A percentile compares a stretch with the other conserved stretches of the same genome.
phyloP scores from a whole-genome alignment of 2,888 invertebrate genomes.

The Aspidiotus destructor region DNA sequence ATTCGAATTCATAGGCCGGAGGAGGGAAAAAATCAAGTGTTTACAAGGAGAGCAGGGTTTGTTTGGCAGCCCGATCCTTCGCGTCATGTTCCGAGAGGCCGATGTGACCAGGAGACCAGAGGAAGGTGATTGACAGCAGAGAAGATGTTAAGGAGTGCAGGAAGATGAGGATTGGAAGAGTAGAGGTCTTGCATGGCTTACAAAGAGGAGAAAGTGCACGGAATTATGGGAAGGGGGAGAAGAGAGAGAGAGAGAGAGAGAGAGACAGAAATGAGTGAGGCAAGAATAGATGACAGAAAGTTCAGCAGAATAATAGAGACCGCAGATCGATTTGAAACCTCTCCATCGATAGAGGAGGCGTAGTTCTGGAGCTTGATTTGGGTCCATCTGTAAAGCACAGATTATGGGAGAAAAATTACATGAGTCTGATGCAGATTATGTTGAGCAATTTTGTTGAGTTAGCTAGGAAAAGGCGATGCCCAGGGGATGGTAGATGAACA shows the following conservation, averaged over 20 bases:
- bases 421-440: not conserved
- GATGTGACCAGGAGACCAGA: not conserved
- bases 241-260: slow-evolving; percentile 17
- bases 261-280: slow-evolving; percentile 13
- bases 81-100: too few relatives aligned
- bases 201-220: too few relatives aligned
- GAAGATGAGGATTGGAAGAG: not conserved
- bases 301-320: too few relatives aligned
- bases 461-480: not conserved
- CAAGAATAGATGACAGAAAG: not conserved
- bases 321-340: not conserved
- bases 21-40: too few relatives aligned
- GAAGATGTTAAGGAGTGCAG: not conserved
- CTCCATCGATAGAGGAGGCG: not conserved
- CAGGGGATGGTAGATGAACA: too few relatives aligned
- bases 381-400: not conserved
- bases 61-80: too few relatives aligned
- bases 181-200: not conserved
- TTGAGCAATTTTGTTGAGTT: not conserved
- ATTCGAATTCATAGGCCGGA: too few relatives aligned
- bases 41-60: too few relatives aligned
- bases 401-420: too few relatives aligned
- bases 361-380: not conserved
- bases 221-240: not conserved
- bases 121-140: not conserved